Evolutionary conservation across 92 coral and sea anemone species (phyloP).

Genomic region (Epizoanthus fatuus): DNA sequence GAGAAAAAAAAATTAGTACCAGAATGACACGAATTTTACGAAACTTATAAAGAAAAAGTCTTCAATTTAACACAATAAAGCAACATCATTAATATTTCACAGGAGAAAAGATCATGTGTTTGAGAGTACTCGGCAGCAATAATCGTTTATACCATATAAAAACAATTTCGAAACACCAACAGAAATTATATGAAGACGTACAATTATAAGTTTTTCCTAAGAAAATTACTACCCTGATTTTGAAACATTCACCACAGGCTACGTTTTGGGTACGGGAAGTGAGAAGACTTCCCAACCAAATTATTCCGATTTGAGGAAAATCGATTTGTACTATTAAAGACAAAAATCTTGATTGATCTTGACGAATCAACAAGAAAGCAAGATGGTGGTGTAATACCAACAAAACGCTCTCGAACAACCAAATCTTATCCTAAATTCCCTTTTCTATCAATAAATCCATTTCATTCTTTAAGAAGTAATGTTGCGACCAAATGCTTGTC

Average conservation of each 20-base stretch:
- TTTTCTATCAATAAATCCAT: neutral
- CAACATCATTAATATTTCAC: slow-evolving; percentile 13
- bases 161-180: neutral
- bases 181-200: neutral
- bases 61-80: neutral
- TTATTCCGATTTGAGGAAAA: neutral
- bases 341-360: neutral
- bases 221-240: neutral
- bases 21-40: neutral
- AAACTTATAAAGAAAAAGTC: neutral
- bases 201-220: neutral
- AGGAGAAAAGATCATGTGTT: slow-evolving; percentile 8
- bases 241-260: neutral
- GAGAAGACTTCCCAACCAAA: neutral
- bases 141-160: neutral
- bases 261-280: neutral
- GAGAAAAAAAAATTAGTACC: neutral
- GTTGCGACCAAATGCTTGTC: neutral
- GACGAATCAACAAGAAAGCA: slow-evolving; percentile 8
- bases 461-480: neutral
- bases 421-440: neutral
- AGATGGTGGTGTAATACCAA: neutral
- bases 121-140: slow-evolving; percentile 23
- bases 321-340: neutral
- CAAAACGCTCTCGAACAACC: neutral